phyloP scores from a whole-genome alignment of 2,797 vertebrate species.

The Coendou prehensilis region DNA sequence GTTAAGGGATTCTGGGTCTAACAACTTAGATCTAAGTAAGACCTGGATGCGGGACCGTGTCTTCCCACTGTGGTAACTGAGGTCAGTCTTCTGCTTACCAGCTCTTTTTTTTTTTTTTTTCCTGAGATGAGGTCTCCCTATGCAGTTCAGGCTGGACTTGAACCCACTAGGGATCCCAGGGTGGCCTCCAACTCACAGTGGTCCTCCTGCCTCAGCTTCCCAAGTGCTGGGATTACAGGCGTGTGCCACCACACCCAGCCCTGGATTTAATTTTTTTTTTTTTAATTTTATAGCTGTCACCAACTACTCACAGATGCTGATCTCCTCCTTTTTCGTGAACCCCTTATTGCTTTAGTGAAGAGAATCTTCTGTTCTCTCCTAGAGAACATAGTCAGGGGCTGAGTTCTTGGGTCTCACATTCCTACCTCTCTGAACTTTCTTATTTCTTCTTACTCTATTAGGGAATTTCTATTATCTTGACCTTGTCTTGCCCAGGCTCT shows the following conservation, averaged over 20 bases:
- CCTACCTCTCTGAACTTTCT: not conserved
- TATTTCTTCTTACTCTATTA: not conserved
- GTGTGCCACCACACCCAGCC: no score
- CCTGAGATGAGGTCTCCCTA: no score
- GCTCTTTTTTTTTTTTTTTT: not conserved
- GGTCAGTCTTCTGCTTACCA: not conserved
- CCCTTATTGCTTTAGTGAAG: not conserved
- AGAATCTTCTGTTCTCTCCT: not conserved
- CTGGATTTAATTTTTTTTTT: no score
- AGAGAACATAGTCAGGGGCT: not conserved
- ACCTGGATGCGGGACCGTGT: not conserved
- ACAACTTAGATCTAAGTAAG: not conserved
- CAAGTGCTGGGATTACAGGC: no score
- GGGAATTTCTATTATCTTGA: not conserved
- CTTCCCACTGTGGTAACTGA: not conserved
- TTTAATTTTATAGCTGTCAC: no score
- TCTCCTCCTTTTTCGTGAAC: not conserved
- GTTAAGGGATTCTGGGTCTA: not conserved
- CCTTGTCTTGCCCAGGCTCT: not conserved
- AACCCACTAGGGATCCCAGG: no score
- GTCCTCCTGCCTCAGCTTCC: no score
- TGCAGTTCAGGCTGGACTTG: no score
- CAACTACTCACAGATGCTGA: not conserved
- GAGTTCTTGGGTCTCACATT: not conserved
- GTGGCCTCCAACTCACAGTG: no score